phyloP scores from a whole-genome alignment of 2,113 vertebrate genomes.

The Thermophis baileyi region DNA sequence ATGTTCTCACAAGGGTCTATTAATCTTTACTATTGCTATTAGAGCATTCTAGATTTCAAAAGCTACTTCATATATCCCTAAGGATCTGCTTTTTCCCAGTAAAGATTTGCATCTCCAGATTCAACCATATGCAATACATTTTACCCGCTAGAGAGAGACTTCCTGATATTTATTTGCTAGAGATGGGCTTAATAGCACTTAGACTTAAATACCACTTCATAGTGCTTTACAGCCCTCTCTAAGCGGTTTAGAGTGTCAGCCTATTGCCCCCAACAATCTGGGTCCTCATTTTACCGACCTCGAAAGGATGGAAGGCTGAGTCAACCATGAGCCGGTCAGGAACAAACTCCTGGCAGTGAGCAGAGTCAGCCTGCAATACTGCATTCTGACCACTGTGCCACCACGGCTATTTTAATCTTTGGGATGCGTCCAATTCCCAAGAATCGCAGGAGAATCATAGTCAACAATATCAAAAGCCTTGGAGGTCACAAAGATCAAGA shows the following conservation, averaged over 20 bases:
- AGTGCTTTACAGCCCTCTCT: too few relatives aligned
- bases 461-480: not conserved
- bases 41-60: constrained; percentile 49
- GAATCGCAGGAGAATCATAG: not conserved
- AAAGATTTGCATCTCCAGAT: constrained; percentile 58
- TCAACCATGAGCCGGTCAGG: too few relatives aligned
- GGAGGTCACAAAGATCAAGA: not conserved
- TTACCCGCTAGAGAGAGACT: constrained; percentile 47
- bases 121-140: constrained; percentile 54
- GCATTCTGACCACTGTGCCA: too few relatives aligned
- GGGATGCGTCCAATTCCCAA: too few relatives aligned
- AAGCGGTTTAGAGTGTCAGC: too few relatives aligned
- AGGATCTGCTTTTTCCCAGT: constrained; percentile 40
- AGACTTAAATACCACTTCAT: too few relatives aligned
- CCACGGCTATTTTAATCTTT: too few relatives aligned
- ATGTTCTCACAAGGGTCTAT: constrained; percentile 47
- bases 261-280: too few relatives aligned
- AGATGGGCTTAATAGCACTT: not conserved
- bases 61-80: constrained; percentile 50
- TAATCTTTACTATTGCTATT: constrained; percentile 55
- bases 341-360: too few relatives aligned
- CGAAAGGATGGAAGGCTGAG: too few relatives aligned
- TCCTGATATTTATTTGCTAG: constrained; percentile 41
- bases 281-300: too few relatives aligned
- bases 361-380: too few relatives aligned